Base-by-base conservation (phyloP, 1,140 invertebrate species). In the Pseudomyrmex concolor region DNA sequence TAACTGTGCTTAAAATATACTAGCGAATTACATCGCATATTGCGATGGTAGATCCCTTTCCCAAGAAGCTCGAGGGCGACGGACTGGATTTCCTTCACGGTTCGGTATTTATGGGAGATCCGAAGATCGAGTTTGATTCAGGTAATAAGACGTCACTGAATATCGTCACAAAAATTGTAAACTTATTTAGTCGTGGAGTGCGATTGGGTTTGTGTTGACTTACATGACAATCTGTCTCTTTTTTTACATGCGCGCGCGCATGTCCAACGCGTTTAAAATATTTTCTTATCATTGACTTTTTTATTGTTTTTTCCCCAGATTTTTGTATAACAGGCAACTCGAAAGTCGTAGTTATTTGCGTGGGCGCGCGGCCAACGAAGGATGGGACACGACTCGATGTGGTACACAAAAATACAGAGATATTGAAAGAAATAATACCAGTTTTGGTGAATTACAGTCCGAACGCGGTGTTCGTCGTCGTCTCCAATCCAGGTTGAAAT, bases 1-100 rank as follows among this genome's bases (percentile, higher is more conserved):
- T n/a, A 48, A 50, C 70, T 45, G 2, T 4, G 50, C 22, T 57
- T 70, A 19, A 67, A 22, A 22, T 13, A 78, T 76, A 54, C 60
- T 72, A 93, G 95, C 93, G 93, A 90, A 94, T 96, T 64, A 95
- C 94, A 60, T 93, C 92, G 68, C 95, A 96, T 78, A 71, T 96
- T n/a, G 95, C 95, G 2, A 92, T 96, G 5, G 93, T 95, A 10
- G 96, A 96, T 91, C 94, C 95, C 1, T 95, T 92, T 70, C 94
- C 94, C 15, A 95, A 96, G 85, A 96, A 95, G 85, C 84, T 96
- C 12, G 93, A 95, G 82, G 96, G 96, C 7, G 96, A 96, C 89
- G 94, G 95, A 90, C 92, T 95, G 93, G 95, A 96, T 77, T 92
- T 92, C 15, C 89, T 87, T 80, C 96, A 96, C 81, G 95, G 95